phyloP scores from a whole-genome alignment of 2,113 vertebrate species.

The Dipodomys spectabilis region DNA sequence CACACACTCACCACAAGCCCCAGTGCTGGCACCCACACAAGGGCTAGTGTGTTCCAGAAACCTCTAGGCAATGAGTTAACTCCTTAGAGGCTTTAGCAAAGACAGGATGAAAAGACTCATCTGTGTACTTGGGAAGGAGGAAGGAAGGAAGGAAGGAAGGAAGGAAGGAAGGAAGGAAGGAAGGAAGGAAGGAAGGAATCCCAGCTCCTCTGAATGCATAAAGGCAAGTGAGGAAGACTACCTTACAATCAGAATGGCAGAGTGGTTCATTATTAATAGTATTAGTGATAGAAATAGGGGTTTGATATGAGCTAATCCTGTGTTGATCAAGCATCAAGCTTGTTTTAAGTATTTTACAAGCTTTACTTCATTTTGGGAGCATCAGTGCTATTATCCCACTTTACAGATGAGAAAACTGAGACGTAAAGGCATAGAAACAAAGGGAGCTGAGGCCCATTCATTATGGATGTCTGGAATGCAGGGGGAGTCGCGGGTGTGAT shows the following conservation, averaged over 20 bases:
- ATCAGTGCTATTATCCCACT: rapidly evolving
- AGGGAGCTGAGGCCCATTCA: neutral
- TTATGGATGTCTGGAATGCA: neutral
- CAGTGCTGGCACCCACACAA: neutral
- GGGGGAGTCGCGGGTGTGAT: neutral
- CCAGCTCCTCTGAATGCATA: neutral
- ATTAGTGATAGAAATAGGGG: neutral
- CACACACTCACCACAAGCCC: rapidly evolving
- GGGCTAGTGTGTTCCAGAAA: neutral
- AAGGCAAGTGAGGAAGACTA: neutral
- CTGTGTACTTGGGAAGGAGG: neutral
- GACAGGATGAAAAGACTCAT: neutral
- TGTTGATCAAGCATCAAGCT: too few relatives aligned
- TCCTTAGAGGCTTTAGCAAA: neutral
- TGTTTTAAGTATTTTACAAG: rapidly evolving
- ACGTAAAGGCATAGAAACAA: neutral
- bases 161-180: neutral
- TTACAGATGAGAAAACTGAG: neutral
- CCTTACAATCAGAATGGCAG: rapidly evolving
- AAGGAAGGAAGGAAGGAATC: neutral
- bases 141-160: too few relatives aligned
- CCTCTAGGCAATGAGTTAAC: neutral
- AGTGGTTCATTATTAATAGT: too few relatives aligned
- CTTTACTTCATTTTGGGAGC: neutral
- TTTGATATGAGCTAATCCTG: too few relatives aligned